These are phyloP conservation scores for Columba janthina DNA, from an alignment of 2,113 vertebrate species.

Conservation along the genomic window DNA sequence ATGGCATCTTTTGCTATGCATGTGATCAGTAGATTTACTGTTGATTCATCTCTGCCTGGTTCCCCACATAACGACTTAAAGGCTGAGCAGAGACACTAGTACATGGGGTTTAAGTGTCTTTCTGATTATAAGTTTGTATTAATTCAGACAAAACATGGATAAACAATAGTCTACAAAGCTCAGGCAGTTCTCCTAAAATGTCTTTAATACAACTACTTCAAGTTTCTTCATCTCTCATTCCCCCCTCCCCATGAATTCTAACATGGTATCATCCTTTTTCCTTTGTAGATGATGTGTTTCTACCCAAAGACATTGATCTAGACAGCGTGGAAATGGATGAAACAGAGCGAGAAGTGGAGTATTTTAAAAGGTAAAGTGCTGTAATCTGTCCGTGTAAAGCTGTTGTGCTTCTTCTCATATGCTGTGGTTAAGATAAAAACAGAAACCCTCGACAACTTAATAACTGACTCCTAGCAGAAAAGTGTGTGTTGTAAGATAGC, in stretches of 20 bases:
- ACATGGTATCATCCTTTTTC: neutral
- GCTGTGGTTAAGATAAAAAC: neutral
- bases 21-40: neutral
- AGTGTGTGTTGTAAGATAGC: neutral
- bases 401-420: neutral
- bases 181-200: neutral
- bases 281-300: constrained; percentile 93
- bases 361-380: constrained; percentile 91
- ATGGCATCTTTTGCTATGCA: neutral
- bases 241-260: neutral
- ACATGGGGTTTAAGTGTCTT: neutral
- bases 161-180: neutral
- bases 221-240: neutral
- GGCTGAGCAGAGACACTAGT: neutral
- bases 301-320: constrained; percentile 98
- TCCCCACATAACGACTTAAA: neutral
- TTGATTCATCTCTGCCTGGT: neutral
- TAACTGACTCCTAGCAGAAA: neutral
- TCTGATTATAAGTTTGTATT: neutral
- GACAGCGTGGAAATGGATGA: constrained; percentile 98
- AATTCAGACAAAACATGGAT: neutral
- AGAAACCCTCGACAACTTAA: neutral
- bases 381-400: neutral
- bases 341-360: constrained; percentile 96
- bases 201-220: neutral